These are phyloP conservation scores for Hirtodrosophila trivittata DNA, from an alignment of 2,888 invertebrate genomes.

Conservation along the genomic window DNA sequence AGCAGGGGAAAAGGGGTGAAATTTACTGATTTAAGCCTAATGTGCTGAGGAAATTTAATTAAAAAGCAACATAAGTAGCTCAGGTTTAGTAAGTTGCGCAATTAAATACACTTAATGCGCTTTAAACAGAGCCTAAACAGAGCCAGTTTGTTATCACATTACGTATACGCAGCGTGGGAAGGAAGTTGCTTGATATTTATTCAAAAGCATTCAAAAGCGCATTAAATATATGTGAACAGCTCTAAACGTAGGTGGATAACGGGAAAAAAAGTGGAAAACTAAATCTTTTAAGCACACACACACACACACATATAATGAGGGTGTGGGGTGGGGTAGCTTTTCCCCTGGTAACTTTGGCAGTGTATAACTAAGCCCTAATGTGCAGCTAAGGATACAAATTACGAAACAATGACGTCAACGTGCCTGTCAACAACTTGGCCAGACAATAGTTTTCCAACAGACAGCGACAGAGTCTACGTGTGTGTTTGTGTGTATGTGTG, in stretches of 20 bases:
- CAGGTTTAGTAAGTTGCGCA: slow-evolving; percentile 4
- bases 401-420: slow-evolving; percentile 79
- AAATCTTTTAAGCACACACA: slow-evolving; percentile 15
- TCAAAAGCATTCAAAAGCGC: slow-evolving; percentile 37
- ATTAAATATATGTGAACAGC: slow-evolving; percentile 44
- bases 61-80: slow-evolving; percentile 28
- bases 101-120: slow-evolving; percentile 36
- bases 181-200: slow-evolving; percentile 3
- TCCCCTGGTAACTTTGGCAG: slow-evolving; percentile 29
- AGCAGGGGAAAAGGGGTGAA: no score
- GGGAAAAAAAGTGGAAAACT: slow-evolving; percentile 6
- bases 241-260: slow-evolving; percentile 11
- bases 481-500: not conserved
- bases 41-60: slow-evolving; percentile 50
- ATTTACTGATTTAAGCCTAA: slow-evolving; percentile 47
- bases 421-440: slow-evolving; percentile 80
- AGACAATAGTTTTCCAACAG: slow-evolving; percentile 74
- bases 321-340: not conserved
- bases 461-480: slow-evolving; percentile 24
- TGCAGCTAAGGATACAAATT: slow-evolving; percentile 78
- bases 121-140: not conserved
- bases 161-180: slow-evolving; percentile 36
- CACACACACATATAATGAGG: slow-evolving; percentile 10
- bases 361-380: slow-evolving; percentile 74
- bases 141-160: slow-evolving; percentile 25